Percentiles rank a stretch among this genome's conserved stretches.
phyloP scores from a whole-genome alignment of 2,888 invertebrate genomes.

The Tetragonula carbonaria region DNA sequence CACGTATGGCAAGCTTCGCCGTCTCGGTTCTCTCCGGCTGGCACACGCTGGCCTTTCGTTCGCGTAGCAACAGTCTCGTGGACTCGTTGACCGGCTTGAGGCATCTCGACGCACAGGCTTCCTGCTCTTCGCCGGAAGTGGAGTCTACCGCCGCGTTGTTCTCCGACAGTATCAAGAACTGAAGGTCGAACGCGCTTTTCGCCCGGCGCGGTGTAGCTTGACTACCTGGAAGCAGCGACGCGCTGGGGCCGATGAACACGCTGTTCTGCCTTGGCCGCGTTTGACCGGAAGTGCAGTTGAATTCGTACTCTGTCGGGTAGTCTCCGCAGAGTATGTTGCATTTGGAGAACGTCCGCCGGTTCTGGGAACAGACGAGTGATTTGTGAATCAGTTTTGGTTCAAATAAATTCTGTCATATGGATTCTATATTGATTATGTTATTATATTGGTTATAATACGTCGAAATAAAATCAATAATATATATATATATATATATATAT shows the following conservation, averaged over 20 bases:
- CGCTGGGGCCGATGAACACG: not conserved
- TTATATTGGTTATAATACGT: no score
- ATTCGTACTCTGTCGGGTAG: not conserved
- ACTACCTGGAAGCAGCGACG: not conserved
- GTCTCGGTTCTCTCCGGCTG: conserved; percentile 71
- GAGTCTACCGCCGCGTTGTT: not conserved
- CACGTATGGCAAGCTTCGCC: conserved; percentile 64
- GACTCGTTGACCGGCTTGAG: conserved; percentile 51
- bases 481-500: no score
- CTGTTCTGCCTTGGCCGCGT: not conserved
- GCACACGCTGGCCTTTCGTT: conserved; percentile 74
- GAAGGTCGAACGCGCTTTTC: not conserved
- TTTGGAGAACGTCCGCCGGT: not conserved
- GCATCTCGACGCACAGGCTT: conserved; percentile 42
- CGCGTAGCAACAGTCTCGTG: conserved; percentile 70
- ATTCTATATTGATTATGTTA: no score
- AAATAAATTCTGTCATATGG: not conserved
- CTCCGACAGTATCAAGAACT: not conserved
- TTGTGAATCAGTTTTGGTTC: not conserved
- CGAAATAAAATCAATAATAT: no score
- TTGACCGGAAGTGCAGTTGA: not conserved
- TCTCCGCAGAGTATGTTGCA: not conserved
- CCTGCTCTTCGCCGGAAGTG: conserved; percentile 34
- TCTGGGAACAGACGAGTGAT: not conserved
- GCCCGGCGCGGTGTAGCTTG: not conserved